These are phyloP conservation scores for Enteromius anoplus DNA, from an alignment of 2,797 vertebrate genomes.

Conservation along the genomic window DNA sequence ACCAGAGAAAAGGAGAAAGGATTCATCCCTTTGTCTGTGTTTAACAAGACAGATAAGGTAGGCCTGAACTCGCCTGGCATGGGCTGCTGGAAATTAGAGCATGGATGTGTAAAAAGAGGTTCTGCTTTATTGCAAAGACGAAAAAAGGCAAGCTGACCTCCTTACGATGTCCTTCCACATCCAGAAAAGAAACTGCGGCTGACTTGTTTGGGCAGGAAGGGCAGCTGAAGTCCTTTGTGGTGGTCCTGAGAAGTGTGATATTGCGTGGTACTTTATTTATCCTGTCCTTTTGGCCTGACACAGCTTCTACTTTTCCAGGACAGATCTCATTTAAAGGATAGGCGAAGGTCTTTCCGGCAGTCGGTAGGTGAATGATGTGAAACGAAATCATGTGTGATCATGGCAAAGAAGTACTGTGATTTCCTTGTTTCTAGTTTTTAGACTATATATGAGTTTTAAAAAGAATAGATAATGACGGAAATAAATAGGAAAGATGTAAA, in stretches of 20 bases:
- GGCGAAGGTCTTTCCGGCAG: not conserved
- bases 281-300: slow-evolving; percentile 19
- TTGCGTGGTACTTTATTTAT: slow-evolving; percentile 42
- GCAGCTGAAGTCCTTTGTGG: slow-evolving; percentile 2
- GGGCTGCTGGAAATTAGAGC: slow-evolving; percentile 64
- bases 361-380: not conserved
- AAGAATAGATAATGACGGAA: not conserved
- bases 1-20: slow-evolving; percentile 65
- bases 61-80: slow-evolving; percentile 58
- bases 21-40: slow-evolving; percentile 64
- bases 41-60: slow-evolving; percentile 69
- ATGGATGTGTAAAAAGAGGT: slow-evolving; percentile 51
- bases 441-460: not conserved
- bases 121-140: slow-evolving; percentile 50
- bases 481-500: not conserved
- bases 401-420: not conserved
- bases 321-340: slow-evolving; percentile 34
- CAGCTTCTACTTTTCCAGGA: slow-evolving; percentile 30
- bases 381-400: not conserved
- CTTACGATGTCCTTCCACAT: slow-evolving; percentile 52
- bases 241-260: slow-evolving; percentile 33
- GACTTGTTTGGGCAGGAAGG: slow-evolving; percentile 58
- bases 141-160: slow-evolving; percentile 45
- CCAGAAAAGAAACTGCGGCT: slow-evolving; percentile 40
- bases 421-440: not conserved